These are phyloP conservation scores for Oriolus oriolus DNA, from an alignment of 2,113 vertebrate species.

Conservation along the genomic window DNA sequence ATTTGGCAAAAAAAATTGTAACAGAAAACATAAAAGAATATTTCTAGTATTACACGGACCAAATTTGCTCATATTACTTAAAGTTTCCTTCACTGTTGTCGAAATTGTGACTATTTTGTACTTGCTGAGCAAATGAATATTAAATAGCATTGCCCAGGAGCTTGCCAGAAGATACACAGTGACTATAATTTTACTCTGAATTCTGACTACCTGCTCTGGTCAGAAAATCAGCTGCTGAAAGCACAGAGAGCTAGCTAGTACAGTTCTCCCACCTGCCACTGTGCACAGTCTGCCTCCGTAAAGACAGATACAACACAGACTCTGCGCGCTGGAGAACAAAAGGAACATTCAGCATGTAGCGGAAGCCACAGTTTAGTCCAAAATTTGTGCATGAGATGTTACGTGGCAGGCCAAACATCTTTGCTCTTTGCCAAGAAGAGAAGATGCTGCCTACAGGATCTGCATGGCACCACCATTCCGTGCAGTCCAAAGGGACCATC, in stretches of 20 bases:
- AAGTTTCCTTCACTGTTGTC: not conserved
- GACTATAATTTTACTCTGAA: not conserved
- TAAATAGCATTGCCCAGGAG: not conserved
- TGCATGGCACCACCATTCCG: not conserved
- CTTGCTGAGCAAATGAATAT: not conserved
- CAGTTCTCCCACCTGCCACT: not conserved
- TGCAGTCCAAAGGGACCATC: not conserved
- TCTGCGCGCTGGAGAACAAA: not conserved
- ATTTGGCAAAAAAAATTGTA: fast-evolving
- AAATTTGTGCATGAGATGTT: not conserved
- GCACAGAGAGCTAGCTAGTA: not conserved
- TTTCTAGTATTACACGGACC: not conserved
- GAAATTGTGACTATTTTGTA: not conserved
- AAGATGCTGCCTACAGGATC: not conserved
- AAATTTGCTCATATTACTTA: not conserved
- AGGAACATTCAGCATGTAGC: not conserved
- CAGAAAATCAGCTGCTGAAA: not conserved
- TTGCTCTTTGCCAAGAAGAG: not conserved
- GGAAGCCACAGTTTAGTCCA: not conserved
- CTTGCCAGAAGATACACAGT: not conserved
- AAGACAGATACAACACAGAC: not conserved
- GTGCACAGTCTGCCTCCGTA: not conserved
- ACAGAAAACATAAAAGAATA: not conserved
- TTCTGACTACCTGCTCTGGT: not conserved
- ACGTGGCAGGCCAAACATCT: fast-evolving